Evolutionary conservation across 1,140 invertebrate species (phyloP).

Genomic region (Lordiphosa stackelbergi): DNA sequence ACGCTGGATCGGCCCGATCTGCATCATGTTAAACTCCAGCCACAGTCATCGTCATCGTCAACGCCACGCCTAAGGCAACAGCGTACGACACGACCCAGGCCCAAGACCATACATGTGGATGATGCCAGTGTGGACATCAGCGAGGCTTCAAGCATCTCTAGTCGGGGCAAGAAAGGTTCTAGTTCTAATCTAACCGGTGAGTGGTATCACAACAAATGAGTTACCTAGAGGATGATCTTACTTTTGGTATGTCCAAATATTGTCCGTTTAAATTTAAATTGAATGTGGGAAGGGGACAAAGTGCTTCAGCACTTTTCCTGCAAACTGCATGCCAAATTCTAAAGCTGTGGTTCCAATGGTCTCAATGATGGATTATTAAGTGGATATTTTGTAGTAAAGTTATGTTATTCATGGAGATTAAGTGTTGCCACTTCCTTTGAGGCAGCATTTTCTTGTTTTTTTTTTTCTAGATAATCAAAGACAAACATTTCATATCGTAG

Average conservation of each 20-base stretch:
- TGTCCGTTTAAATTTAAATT: background rate
- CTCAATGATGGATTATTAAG: too few relatives aligned
- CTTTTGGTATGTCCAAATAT: background rate
- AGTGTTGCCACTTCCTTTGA: too few relatives aligned
- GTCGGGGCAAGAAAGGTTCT: conserved; percentile 88
- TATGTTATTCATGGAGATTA: too few relatives aligned
- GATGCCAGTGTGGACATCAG: conserved; percentile 85
- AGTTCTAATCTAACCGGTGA: conserved; percentile 88
- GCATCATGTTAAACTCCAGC: conserved; percentile 79
- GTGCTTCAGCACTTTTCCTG: too few relatives aligned
- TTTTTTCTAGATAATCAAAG: too few relatives aligned
- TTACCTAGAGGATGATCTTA: conserved; percentile 1
- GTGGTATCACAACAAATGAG: conserved; percentile 8
- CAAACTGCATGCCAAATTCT: too few relatives aligned
- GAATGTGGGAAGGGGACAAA: conserved; percentile 14
- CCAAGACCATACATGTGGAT: conserved; percentile 93
- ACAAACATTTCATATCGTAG: too few relatives aligned
- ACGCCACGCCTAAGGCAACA: conserved; percentile 82
- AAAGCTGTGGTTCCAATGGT: too few relatives aligned
- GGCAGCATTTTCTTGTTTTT: too few relatives aligned
- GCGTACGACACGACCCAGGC: conserved; percentile 82
- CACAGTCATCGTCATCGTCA: conserved; percentile 63
- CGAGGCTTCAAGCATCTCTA: conserved; percentile 85
- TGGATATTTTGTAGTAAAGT: too few relatives aligned
- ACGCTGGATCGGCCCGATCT: conserved; percentile 85